These are phyloP conservation scores for Tuberolachnus salignus DNA, from an alignment of 2,888 invertebrate genomes.

Conservation along the genomic window DNA sequence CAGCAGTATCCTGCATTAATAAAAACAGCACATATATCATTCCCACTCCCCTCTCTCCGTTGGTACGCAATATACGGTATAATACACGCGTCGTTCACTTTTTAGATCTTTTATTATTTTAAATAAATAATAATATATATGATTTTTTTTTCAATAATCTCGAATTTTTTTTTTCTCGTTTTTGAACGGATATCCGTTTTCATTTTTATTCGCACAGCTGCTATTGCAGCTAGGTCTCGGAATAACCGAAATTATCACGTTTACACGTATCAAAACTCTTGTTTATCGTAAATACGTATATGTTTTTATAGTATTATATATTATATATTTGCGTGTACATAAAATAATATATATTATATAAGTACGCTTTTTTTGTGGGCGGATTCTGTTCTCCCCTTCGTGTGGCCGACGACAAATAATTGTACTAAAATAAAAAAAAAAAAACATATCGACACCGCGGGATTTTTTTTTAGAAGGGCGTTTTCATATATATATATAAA, in stretches of 20 bases:
- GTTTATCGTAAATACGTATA: no score
- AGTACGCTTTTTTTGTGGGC: background rate
- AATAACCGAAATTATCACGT: no score
- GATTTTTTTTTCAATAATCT: background rate
- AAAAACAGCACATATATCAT: no score
- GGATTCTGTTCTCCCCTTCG: background rate
- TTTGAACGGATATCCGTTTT: constrained; percentile 37
- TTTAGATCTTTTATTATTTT: no score
- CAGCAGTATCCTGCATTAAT: no score
- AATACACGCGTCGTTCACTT: background rate
- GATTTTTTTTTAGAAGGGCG: constrained; percentile 2
- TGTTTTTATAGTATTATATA: background rate
- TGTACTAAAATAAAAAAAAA: no score
- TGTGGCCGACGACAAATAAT: background rate
- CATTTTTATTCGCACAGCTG: background rate
- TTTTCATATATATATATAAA: background rate
- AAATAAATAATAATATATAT: background rate
- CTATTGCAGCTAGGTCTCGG: background rate
- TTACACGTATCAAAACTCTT: no score
- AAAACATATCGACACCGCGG: background rate
- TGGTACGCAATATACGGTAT: background rate
- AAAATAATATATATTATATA: background rate
- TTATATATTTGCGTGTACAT: no score
- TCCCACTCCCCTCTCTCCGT: no score
- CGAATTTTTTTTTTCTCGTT: background rate